These are phyloP conservation scores for Mus musculus DNA, from an alignment of 2,113 vertebrate genomes.

Conservation along the genomic window GRCm39 chr8:111128001-111128500, in stretches of 20 bases:
- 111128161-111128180: background rate
- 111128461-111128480: background rate
- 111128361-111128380: background rate
- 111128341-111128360: constrained; percentile 49
- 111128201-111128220: background rate
- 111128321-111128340: background rate
- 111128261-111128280: constrained; percentile 7
- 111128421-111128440: background rate
- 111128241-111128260: background rate
- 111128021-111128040: background rate
- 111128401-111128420: background rate
- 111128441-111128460: background rate
- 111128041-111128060: background rate
- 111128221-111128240: background rate
- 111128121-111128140: background rate
- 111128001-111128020: background rate
- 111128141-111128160: background rate
- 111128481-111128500: background rate
- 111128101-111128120: background rate
- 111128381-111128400: background rate
- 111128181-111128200: background rate
- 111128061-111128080: background rate
- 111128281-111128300: background rate
- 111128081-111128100: background rate
- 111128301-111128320: background rate